phyloP scores from a whole-genome alignment of 2,113 vertebrate genomes.

The Ranitomeya variabilis region DNA sequence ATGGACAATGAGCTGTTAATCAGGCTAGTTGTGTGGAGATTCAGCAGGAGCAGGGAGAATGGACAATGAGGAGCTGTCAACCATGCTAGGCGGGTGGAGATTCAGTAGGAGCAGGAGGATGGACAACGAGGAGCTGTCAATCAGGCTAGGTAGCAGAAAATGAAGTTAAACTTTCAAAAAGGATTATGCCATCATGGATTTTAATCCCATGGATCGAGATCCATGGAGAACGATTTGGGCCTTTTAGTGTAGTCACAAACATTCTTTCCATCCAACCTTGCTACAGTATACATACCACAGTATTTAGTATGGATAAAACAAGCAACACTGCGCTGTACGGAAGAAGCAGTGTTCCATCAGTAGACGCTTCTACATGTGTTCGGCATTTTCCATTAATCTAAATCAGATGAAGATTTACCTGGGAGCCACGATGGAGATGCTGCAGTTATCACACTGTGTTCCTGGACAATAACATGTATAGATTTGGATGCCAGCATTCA shows the following conservation, averaged over 20 bases:
- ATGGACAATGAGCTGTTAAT: too few species aligned
- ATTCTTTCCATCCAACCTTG: background rate
- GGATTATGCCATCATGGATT: too few species aligned
- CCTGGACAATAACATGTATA: constrained; percentile 30
- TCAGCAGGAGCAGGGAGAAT: too few species aligned
- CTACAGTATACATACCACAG: constrained; percentile 6
- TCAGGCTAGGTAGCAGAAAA: too few species aligned
- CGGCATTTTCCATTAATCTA: constrained; percentile 29
- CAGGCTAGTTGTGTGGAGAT: too few species aligned
- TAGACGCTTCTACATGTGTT: background rate
- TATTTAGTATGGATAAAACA: background rate
- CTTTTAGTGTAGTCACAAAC: background rate
- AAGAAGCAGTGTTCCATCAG: background rate
- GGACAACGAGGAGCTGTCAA: too few species aligned
- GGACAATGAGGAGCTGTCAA: too few species aligned
- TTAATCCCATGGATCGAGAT: background rate
- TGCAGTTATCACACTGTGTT: background rate
- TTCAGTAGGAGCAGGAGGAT: too few species aligned
- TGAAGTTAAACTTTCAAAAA: too few species aligned
- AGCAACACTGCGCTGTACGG: background rate
- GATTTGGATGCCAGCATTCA: background rate
- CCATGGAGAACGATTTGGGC: background rate
- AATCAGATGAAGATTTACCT: constrained; percentile 25
- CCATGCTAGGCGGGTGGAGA: too few species aligned
- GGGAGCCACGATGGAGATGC: background rate